Conservation (phyloP, 2,113 vertebrate species). For the Arizona elegans region DNA sequence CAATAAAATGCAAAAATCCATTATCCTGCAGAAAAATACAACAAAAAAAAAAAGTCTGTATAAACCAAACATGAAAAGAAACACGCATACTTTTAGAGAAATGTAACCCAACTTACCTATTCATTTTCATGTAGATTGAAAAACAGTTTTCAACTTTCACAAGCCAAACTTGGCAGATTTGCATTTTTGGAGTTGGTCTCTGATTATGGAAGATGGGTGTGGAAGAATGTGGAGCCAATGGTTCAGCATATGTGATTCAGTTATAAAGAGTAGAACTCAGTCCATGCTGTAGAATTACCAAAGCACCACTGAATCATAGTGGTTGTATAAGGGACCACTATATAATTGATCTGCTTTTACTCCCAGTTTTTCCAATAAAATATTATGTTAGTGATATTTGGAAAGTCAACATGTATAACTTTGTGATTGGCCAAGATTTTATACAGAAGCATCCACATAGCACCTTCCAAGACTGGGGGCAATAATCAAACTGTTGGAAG, state of each 20-base stretch:
- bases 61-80: not conserved
- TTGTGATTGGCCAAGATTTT: not conserved
- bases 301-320: not conserved
- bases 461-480: not conserved
- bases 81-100: not conserved
- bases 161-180: not conserved
- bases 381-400: not conserved
- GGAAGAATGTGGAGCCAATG: not conserved
- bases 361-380: not conserved
- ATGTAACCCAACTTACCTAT: not conserved
- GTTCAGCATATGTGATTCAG: not conserved
- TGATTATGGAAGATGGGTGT: not conserved
- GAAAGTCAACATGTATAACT: not conserved
- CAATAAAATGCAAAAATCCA: not conserved
- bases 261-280: not conserved
- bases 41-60: not conserved
- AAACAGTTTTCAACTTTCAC: not conserved
- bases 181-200: not conserved
- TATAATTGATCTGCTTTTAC: not conserved
- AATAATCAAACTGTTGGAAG: not conserved
- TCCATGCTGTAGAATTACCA: not conserved
- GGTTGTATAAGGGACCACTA: not conserved
- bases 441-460: not conserved
- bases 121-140: not conserved
- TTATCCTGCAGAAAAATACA: not conserved